Evolutionary conservation across 2,888 invertebrate genomes (phyloP).

Genomic region (Thecophora atra): DNA sequence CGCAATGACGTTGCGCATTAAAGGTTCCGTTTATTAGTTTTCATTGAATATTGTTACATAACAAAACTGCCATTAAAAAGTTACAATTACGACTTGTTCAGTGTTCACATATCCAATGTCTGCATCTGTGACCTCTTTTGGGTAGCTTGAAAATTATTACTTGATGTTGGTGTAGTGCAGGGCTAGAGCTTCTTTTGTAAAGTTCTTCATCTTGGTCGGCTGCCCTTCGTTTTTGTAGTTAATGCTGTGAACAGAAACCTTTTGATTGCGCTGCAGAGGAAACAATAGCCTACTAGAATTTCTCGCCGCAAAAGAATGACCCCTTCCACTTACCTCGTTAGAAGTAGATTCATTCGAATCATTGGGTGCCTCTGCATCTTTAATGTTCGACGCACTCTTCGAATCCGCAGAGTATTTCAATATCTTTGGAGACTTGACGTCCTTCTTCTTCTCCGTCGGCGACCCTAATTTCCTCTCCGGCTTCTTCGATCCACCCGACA

Average conservation of each 20-base stretch:
- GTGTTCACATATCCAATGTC: conserved; percentile 25
- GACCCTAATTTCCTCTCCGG: background rate
- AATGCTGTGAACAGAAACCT: background rate
- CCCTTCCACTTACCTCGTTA: background rate
- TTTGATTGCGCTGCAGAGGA: background rate
- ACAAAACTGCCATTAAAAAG: conserved; percentile 30
- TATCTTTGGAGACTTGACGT: background rate
- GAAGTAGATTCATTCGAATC: background rate
- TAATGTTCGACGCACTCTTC: background rate
- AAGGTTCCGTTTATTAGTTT: conserved; percentile 15
- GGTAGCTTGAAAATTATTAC: background rate
- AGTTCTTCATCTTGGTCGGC: conserved; percentile 35
- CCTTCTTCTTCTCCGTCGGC: background rate
- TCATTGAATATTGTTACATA: conserved; percentile 21
- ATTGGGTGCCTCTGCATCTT: background rate
- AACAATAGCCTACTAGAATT: background rate
- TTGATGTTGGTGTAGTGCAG: conserved; percentile 46
- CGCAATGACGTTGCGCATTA: background rate
- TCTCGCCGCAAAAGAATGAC: background rate
- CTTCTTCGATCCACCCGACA: background rate
- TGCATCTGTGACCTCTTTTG: conserved; percentile 27
- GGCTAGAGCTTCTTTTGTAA: conserved; percentile 45
- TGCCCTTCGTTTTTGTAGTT: background rate
- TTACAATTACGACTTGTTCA: conserved; percentile 29
- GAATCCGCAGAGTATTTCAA: background rate